phyloP scores from a whole-genome alignment of 2,888 invertebrate species.

The Sceliomorpha sp. region DNA sequence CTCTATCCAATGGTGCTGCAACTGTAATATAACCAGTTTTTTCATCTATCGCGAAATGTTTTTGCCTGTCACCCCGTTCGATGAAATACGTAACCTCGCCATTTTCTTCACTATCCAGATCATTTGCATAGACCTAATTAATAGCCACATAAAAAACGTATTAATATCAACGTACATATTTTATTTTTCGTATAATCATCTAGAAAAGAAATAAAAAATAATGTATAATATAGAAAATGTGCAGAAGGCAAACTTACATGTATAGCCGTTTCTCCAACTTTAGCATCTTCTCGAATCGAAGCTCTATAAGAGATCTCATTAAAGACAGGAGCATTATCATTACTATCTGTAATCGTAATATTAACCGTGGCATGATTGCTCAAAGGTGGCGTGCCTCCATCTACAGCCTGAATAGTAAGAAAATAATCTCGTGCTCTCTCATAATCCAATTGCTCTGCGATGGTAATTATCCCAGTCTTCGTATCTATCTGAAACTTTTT shows the following conservation, averaged over 20 bases:
- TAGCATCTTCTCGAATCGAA: conserved; percentile 89
- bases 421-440: conserved; percentile 93
- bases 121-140: conserved; percentile 86
- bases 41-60: conserved; percentile 89
- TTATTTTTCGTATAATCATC: conserved; percentile 2
- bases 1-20: conserved; percentile 89
- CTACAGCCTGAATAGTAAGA: conserved; percentile 93
- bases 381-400: conserved; percentile 93
- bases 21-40: conserved; percentile 89
- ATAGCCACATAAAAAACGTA: conserved; percentile 18
- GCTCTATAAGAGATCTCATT: conserved; percentile 88
- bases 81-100: conserved; percentile 90
- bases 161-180: background rate
- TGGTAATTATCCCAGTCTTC: conserved; percentile 87
- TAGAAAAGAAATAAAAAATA: conserved; percentile 76
- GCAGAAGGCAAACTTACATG: conserved; percentile 82
- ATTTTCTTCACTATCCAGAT: conserved; percentile 91
- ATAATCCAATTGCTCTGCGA: conserved; percentile 91
- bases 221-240: background rate
- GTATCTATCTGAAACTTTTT: conserved; percentile 90
- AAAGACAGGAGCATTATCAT: conserved; percentile 93
- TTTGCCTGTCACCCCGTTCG: conserved; percentile 87
- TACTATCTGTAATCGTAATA: conserved; percentile 91
- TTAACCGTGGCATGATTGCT: conserved; percentile 93
- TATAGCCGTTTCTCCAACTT: conserved; percentile 86